Evolutionary conservation across 2,888 invertebrate genomes (phyloP).

Genomic region (Drosophila anceps): DNA sequence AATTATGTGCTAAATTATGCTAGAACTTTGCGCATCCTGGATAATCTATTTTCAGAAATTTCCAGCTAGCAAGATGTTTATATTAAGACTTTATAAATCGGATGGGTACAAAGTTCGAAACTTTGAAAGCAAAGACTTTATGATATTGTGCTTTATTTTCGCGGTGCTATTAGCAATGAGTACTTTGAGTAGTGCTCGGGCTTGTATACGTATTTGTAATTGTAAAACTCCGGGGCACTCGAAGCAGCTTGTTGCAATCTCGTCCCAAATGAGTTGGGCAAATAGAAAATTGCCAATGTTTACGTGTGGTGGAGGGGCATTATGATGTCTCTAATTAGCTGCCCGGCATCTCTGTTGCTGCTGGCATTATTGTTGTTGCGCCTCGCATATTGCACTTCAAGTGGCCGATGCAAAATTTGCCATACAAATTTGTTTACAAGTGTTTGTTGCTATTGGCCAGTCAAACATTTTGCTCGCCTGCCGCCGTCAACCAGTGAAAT

Average conservation of each 20-base stretch:
- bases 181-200: conserved; percentile 25
- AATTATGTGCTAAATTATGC: conserved; percentile 72
- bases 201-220: conserved; percentile 20
- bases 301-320: conserved; percentile 39
- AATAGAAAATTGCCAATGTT: conserved; percentile 79
- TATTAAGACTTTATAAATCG: conserved; percentile 12
- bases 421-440: conserved; percentile 74
- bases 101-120: conserved; percentile 55
- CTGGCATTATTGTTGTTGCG: conserved; percentile 10
- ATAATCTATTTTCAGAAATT: conserved; percentile 39
- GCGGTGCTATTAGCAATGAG: conserved; percentile 69
- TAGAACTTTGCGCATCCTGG: conserved; percentile 47
- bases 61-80: conserved; percentile 26
- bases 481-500: conserved; percentile 65
- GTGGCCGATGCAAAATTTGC: conserved; percentile 64
- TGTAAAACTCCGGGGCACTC: conserved; percentile 47
- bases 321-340: conserved; percentile 77
- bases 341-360: conserved; percentile 29
- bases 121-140: conserved; percentile 48
- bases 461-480: conserved; percentile 58
- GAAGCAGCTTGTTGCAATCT: conserved; percentile 72
- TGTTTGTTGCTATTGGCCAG: conserved; percentile 56
- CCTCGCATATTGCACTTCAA: conserved; percentile 45
- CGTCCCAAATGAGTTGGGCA: conserved; percentile 68
- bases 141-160: conserved; percentile 27